Base-by-base conservation (phyloP, 2,797 vertebrate species). In the Lacerta viridis region DNA sequence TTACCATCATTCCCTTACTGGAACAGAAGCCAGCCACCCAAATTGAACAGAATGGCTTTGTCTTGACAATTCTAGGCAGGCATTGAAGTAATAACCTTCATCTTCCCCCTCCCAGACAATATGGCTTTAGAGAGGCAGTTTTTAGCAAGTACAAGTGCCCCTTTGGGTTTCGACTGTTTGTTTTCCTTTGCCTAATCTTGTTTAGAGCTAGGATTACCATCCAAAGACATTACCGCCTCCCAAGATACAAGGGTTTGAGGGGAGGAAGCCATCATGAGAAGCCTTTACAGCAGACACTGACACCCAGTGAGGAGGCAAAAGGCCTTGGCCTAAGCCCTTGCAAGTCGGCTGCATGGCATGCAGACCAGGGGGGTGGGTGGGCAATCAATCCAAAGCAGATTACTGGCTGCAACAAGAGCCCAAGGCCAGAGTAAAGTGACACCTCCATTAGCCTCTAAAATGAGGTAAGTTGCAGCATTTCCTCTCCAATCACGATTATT, bases 211-310 rank as follows among this genome's bases (percentile, higher is more conserved):
- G 97, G 97, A 98, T 99, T 99, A 99, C 98, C 68, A 88, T 93
- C 89, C 98, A 99, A 99, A 98, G 95, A 96, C 97, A 98, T 99
- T 99, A 99, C 95, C 95, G 96, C 95, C 97, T 99, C 99, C 98
- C 98, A 99, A 98, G 98, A 98, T 97, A 97, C 97, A 97, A 97
- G 96, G 96, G 97, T 96, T 97, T 98, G 98, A 97, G 98, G 97
- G 96, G 97, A 97, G 96, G 97, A 97, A 95, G 96, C 97, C 98
- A 98, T 99, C 98, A 99, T 96, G 97, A 74, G 96, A 97, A 97
- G 97, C 98, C 98, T 98, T 97, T 96, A 39, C 97, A 98, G 97
- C 97, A 98, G 97, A 98, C 96, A 93, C 95, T 96, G 96, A 95
- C 72, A 97, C 72, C 97, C 97, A 91, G 89, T 83, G 96, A 95